phyloP scores from a whole-genome alignment of 1,140 invertebrate species.

The Lepidurus couesii region DNA sequence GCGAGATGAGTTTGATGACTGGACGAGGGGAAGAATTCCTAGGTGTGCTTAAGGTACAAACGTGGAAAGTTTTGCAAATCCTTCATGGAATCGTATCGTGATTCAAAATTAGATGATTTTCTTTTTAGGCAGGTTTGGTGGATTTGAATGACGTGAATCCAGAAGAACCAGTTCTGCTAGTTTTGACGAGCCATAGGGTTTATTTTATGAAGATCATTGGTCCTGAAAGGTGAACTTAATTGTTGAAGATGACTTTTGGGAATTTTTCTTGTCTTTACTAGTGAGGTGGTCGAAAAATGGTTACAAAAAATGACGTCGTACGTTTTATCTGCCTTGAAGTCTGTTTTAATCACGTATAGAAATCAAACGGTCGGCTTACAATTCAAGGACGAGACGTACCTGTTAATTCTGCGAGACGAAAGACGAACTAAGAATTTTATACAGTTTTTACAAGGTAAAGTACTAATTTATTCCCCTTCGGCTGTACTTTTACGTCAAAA shows the following conservation, averaged over 20 bases:
- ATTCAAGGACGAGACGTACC: not conserved
- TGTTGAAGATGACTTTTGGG: not conserved
- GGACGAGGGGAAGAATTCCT: slow-evolving; percentile 24
- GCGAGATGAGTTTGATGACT: slow-evolving; percentile 26
- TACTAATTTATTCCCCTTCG: not conserved
- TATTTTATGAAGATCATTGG: slow-evolving; percentile 23
- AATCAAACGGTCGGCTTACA: slow-evolving; percentile 24
- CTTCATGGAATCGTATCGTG: too few species aligned
- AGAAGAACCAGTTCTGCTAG: slow-evolving; percentile 14
- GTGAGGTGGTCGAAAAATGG: slow-evolving; percentile 29
- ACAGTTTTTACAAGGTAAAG: slow-evolving; percentile 26
- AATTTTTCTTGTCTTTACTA: not conserved
- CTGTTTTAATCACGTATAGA: not conserved
- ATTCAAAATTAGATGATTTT: not conserved
- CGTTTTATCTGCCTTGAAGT: not conserved
- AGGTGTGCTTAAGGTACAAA: slow-evolving; percentile 23
- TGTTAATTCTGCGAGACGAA: slow-evolving; percentile 26
- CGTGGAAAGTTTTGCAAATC: too few species aligned
- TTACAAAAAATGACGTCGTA: slow-evolving; percentile 1
- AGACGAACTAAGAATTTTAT: slow-evolving; percentile 25
- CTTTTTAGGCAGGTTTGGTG: slow-evolving; percentile 7
- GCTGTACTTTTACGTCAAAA: too few species aligned
- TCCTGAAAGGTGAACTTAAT: not conserved
- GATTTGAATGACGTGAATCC: not conserved
- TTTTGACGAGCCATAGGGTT: slow-evolving; percentile 26